phyloP scores from a whole-genome alignment of 2,797 vertebrate genomes.

The Glyptemys insculpta region DNA sequence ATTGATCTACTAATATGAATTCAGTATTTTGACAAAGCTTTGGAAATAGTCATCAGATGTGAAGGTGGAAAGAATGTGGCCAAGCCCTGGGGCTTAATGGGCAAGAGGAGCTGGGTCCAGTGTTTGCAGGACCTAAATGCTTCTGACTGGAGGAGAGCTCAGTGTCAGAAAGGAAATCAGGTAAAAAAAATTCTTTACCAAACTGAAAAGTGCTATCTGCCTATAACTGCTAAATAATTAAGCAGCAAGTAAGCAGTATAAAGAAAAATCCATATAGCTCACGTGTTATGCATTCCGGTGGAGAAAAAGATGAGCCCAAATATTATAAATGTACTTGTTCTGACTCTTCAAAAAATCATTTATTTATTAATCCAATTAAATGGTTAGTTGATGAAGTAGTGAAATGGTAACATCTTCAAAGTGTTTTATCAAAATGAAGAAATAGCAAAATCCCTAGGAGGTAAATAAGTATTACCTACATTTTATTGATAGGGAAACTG shows the following conservation, averaged over 20 bases:
- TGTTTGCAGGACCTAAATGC: neutral
- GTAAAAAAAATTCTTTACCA: conserved; percentile 7
- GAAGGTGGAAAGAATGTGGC: neutral
- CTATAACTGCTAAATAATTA: conserved; percentile 9
- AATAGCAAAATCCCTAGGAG: neutral
- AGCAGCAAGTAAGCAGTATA: neutral
- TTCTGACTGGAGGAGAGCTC: neutral
- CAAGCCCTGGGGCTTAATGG: neutral
- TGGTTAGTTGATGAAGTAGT: neutral
- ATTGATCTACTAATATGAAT: neutral
- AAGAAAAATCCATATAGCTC: neutral
- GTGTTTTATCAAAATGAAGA: neutral
- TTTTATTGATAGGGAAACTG: neutral
- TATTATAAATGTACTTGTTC: neutral
- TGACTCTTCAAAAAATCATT: neutral
- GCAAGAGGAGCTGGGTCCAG: neutral
- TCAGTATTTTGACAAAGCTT: neutral
- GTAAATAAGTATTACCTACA: neutral
- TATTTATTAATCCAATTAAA: neutral
- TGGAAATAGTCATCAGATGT: neutral
- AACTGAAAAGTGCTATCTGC: neutral
- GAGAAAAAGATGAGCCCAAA: neutral
- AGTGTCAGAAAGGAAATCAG: neutral
- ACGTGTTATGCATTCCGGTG: neutral
- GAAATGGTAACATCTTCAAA: neutral